Percentiles rank a stretch among this genome's conserved stretches.
Evolutionary conservation across 2,113 vertebrate species (phyloP).

Genomic region (Morone saxatilis): DNA sequence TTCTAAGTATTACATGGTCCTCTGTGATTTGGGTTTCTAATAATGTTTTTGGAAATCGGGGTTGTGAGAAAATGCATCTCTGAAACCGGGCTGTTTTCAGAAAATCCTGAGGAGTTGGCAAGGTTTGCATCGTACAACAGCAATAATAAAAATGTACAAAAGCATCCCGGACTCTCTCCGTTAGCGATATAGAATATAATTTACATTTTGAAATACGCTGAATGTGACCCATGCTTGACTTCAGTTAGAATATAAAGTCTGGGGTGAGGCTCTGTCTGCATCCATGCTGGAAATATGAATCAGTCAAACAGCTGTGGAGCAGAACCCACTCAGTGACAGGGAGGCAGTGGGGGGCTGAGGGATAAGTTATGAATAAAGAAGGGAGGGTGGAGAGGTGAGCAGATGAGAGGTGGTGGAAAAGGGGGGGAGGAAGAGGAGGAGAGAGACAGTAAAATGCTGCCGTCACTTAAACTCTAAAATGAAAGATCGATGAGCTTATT

Average conservation of each 20-base stretch:
- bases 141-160: constrained; percentile 7
- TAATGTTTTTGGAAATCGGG: neutral
- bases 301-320: constrained; percentile 72
- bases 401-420: constrained; percentile 51
- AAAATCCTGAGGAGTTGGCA: neutral
- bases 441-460: constrained; percentile 80
- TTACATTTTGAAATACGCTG: constrained; percentile 43
- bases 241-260: constrained; percentile 49
- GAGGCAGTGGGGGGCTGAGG: constrained; percentile 8
- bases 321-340: constrained; percentile 57
- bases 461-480: constrained; percentile 83
- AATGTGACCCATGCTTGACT: constrained; percentile 39
- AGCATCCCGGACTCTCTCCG: constrained; percentile 13
- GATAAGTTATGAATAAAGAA: constrained; percentile 71
- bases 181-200: constrained; percentile 35
- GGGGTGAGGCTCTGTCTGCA: constrained; percentile 37
- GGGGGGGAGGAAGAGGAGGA: neutral
- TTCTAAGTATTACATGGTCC: neutral
- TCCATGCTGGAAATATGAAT: constrained; percentile 55
- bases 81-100: neutral
- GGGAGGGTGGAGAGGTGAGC: constrained; percentile 56
- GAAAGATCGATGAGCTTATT: constrained; percentile 85
- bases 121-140: neutral
- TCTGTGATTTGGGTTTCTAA: constrained; percentile 2
- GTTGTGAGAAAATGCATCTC: neutral